phyloP scores from a whole-genome alignment of 2,797 vertebrate species.

The Pyrocephalus nanus region DNA sequence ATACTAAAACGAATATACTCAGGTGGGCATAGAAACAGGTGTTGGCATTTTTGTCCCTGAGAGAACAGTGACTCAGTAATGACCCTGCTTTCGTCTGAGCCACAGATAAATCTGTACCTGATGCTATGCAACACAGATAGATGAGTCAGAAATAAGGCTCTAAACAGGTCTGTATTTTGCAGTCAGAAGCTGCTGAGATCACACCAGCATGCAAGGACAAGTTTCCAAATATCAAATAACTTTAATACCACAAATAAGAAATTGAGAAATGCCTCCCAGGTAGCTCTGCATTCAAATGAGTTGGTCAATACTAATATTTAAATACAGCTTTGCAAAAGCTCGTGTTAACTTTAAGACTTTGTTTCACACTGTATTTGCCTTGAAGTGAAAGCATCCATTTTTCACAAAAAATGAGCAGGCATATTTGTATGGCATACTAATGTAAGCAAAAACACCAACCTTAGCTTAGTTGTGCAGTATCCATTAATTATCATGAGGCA shows the following conservation, averaged over 20 bases:
- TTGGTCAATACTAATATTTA: background rate
- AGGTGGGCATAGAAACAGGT: background rate
- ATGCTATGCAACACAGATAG: background rate
- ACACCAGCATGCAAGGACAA: background rate
- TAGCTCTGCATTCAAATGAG: background rate
- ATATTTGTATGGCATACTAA: background rate
- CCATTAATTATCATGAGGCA: background rate
- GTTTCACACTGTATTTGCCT: background rate
- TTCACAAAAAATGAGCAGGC: background rate
- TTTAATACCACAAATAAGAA: background rate
- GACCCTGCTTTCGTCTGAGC: background rate
- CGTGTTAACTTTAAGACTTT: background rate
- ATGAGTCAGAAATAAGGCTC: constrained; percentile 21
- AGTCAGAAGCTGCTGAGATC: background rate
- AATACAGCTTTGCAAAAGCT: background rate
- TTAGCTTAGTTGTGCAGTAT: background rate
- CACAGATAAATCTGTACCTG: constrained; percentile 26
- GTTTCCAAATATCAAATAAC: background rate
- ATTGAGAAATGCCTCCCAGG: background rate
- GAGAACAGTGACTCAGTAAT: constrained; percentile 35
- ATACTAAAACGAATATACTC: background rate
- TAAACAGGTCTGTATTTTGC: background rate
- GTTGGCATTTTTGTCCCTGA: background rate
- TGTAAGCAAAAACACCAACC: background rate
- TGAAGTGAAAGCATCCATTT: background rate